Conservation (phyloP, 2,113 vertebrate genomes). For the Pelmatolapia mariae region DNA sequence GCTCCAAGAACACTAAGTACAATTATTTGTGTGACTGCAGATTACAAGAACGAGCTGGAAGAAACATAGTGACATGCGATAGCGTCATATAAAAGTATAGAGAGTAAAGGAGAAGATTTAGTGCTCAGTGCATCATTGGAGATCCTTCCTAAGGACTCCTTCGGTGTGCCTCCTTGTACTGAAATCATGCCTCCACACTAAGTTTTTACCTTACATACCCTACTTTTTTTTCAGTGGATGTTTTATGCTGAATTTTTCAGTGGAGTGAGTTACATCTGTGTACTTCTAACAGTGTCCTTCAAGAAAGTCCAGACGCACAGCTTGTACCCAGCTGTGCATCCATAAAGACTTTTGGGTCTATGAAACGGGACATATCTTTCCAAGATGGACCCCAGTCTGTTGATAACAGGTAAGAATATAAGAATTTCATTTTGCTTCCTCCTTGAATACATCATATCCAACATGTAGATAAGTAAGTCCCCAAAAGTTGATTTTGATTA, state of each 20-base stretch:
- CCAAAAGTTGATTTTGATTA: not conserved
- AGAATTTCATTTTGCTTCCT: not conserved
- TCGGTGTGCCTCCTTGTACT: not conserved
- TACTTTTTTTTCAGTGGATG: not conserved
- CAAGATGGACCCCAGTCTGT: not conserved
- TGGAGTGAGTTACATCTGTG: not conserved
- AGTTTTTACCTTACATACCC: not conserved
- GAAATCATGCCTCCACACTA: not conserved
- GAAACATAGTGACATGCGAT: not conserved
- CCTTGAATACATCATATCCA: not conserved
- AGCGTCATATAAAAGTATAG: not conserved
- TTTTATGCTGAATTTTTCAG: not conserved
- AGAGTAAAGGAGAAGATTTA: not conserved
- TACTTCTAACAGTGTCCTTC: not conserved
- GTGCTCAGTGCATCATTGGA: not conserved
- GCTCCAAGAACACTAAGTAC: not conserved
- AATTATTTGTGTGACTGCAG: not conserved
- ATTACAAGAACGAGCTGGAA: not conserved
- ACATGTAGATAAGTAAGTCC: not conserved
- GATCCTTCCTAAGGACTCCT: not conserved
- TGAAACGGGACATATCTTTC: accelerated
- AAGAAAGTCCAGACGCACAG: not conserved
- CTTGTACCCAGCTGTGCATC: not conserved
- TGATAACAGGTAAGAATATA: not conserved
- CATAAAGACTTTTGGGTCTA: too few species aligned